A percentile compares a stretch with the other conserved stretches of the same genome.
Evolutionary conservation across 2,113 vertebrate species (phyloP).

Genomic region (Rhizomys pruinosus): DNA sequence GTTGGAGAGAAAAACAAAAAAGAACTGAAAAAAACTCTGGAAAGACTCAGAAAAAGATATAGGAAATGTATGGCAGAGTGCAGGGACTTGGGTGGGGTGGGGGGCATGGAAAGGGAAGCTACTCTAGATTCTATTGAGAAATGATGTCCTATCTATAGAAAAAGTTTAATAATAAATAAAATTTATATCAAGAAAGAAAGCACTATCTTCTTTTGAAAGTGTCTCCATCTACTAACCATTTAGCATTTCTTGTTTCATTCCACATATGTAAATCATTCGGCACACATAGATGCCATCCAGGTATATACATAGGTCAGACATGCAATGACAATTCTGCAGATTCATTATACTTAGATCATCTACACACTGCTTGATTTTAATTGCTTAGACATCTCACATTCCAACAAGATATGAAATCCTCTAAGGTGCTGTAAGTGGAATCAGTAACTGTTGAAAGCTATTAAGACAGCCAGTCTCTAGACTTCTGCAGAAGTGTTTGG

Average conservation of each 20-base stretch:
- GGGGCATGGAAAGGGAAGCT: too few species aligned
- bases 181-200: too few species aligned
- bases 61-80: too few species aligned
- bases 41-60: too few species aligned
- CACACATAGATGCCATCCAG: not conserved
- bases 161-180: too few species aligned
- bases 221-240: not conserved
- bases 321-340: not conserved
- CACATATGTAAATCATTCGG: not conserved
- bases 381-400: not conserved
- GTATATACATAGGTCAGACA: not conserved
- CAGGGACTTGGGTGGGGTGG: too few species aligned
- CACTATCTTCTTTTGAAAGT: not conserved
- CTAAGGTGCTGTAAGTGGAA: not conserved
- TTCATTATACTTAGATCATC: not conserved
- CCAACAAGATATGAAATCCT: constrained; percentile 6
- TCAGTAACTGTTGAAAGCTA: not conserved
- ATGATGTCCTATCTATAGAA: too few species aligned
- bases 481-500: not conserved
- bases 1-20: too few species aligned
- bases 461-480: not conserved
- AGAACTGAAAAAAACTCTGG: too few species aligned
- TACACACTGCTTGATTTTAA: constrained; percentile 31
- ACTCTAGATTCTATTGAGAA: too few species aligned
- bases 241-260: not conserved